These are phyloP conservation scores for Anaspis maculata DNA, from an alignment of 2,888 invertebrate genomes.

Conservation along the genomic window DNA sequence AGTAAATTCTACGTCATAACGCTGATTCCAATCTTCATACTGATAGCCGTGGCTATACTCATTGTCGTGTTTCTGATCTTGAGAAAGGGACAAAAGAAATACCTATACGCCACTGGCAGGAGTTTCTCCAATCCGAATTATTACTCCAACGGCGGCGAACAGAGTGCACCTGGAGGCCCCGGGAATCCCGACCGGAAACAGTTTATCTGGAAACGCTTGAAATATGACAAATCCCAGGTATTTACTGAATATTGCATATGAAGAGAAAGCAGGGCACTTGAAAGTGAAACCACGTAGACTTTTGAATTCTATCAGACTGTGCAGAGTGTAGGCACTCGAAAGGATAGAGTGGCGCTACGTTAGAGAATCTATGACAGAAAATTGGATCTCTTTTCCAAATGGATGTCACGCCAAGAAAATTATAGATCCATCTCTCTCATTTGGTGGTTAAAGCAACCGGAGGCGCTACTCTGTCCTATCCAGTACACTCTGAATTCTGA, in stretches of 20 bases:
- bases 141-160: constrained; percentile 40
- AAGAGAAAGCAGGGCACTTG: no score
- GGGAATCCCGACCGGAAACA: constrained; percentile 45
- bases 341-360: no score
- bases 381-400: no score
- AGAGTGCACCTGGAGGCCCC: constrained; percentile 19
- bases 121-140: constrained; percentile 89
- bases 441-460: no score
- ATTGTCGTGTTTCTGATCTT: constrained; percentile 42
- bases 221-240: constrained; percentile 72
- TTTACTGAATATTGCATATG: constrained; percentile 12
- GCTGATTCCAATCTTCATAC: constrained; percentile 38
- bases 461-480: no score
- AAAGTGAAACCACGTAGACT: no score
- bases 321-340: no score
- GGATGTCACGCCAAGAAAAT: no score
- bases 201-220: constrained; percentile 65
- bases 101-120: constrained; percentile 50
- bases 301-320: no score
- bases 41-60: constrained; percentile 38
- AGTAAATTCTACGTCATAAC: constrained; percentile 40
- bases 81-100: constrained; percentile 42
- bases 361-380: no score
- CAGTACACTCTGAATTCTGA: no score
- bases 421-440: not conserved